phyloP scores from a whole-genome alignment of 2,113 vertebrate genomes.

The Antechinus stuartii region DNA sequence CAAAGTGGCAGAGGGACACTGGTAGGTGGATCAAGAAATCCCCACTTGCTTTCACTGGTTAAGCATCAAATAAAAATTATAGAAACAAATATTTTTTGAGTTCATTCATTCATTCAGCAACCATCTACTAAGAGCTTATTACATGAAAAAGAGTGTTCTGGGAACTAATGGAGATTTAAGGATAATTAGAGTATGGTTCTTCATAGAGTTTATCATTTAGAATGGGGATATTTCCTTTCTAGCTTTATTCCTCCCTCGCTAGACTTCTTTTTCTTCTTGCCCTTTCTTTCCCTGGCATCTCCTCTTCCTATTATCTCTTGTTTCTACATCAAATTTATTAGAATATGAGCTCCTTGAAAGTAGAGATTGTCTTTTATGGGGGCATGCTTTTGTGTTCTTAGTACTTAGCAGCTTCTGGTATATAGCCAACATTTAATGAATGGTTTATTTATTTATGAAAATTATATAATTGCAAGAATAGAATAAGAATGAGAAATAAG shows the following conservation, averaged over 20 bases:
- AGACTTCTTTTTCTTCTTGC: background rate
- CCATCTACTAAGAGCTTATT: background rate
- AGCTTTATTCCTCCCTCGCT: background rate
- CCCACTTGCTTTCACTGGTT: background rate
- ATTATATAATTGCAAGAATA: background rate
- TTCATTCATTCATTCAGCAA: background rate
- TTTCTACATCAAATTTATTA: background rate
- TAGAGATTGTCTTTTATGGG: background rate
- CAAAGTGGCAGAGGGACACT: background rate
- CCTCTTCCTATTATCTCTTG: background rate
- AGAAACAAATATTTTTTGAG: background rate
- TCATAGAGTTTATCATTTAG: background rate
- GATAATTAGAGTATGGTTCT: background rate
- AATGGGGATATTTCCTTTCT: background rate
- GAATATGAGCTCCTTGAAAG: background rate
- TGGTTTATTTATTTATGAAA: background rate
- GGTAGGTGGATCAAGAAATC: background rate
- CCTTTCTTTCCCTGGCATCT: background rate
- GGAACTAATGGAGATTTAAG: background rate
- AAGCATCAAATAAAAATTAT: background rate
- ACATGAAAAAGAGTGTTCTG: background rate
- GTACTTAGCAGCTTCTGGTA: background rate
- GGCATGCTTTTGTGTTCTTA: background rate
- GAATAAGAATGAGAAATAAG: background rate
- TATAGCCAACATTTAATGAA: background rate